A percentile compares a stretch with the other conserved stretches of the same genome.
Evolutionary conservation across 2,113 vertebrate species (phyloP).

Genomic region (Tyto alba): DNA sequence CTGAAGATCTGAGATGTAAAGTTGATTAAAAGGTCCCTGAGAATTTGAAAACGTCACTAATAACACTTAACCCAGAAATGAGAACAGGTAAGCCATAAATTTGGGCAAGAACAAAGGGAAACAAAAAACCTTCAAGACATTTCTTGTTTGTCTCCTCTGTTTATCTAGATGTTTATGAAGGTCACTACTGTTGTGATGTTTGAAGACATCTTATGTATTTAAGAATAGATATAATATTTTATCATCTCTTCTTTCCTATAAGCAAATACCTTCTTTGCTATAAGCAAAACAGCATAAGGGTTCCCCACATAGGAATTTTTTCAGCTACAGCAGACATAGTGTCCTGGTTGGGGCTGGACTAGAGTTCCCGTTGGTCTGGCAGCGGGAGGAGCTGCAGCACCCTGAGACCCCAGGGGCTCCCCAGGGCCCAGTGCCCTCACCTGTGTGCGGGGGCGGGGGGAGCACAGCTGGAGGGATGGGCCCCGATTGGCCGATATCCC

Average conservation of each 20-base stretch:
- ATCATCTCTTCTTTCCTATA: neutral
- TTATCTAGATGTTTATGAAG: neutral
- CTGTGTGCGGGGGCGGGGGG: no score
- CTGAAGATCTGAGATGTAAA: neutral
- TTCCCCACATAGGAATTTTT: neutral
- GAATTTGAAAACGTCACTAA: neutral
- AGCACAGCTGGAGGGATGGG: no score
- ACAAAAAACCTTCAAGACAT: neutral
- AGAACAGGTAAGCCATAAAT: neutral
- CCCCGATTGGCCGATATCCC: no score
- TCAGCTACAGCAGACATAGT: neutral
- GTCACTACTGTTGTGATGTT: neutral
- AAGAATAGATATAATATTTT: neutral
- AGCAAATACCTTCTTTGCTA: neutral
- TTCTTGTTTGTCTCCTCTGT: neutral
- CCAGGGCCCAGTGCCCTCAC: no score
- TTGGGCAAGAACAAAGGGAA: neutral
- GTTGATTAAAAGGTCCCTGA: neutral
- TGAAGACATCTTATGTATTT: neutral
- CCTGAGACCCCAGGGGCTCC: no score
- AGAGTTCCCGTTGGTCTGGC: no score
- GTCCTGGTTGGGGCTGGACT: no score
- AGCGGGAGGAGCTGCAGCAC: no score
- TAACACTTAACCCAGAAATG: neutral
- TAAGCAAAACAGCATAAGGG: neutral